Evolutionary conservation across 2,888 invertebrate genomes (phyloP).

Genomic region (Cryptosula pallasiana): DNA sequence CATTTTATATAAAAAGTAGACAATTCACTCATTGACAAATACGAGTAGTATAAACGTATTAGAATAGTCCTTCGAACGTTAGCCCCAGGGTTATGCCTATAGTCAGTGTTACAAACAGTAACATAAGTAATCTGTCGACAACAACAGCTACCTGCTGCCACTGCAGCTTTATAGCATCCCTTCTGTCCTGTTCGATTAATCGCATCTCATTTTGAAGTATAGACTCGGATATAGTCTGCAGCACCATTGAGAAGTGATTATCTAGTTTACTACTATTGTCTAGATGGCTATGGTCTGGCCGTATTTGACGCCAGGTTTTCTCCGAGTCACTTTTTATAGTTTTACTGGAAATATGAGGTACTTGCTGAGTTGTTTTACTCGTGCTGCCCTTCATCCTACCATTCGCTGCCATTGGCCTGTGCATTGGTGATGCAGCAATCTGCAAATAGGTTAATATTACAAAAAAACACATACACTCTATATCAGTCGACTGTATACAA

Average conservation of each 20-base stretch:
- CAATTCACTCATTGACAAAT: background rate
- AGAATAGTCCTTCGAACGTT: conserved; percentile 40
- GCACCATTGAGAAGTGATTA: conserved; percentile 63
- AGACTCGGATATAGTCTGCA: conserved; percentile 67
- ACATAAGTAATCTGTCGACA: conserved; percentile 62
- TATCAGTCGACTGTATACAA: too few species aligned
- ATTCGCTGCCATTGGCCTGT: background rate
- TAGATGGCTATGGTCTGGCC: background rate
- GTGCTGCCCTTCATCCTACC: background rate
- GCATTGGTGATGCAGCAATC: background rate
- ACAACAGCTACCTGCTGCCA: conserved; percentile 72
- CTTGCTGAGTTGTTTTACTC: background rate
- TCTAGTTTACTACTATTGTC: conserved; percentile 56
- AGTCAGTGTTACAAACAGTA: conserved; percentile 56
- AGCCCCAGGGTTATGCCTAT: conserved; percentile 55
- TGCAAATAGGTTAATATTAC: too few species aligned
- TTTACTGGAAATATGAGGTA: background rate
- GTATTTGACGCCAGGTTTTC: background rate
- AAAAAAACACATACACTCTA: too few species aligned
- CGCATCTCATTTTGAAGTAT: conserved; percentile 74
- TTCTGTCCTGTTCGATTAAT: conserved; percentile 70
- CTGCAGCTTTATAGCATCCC: conserved; percentile 74
- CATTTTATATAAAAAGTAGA: background rate
- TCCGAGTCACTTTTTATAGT: background rate
- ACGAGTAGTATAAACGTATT: too few species aligned